Percentiles rank a stretch among this genome's conserved stretches.
Conservation (phyloP, 53 echinoderm and acorn worm genomes). For the Crossaster papposus region DNA sequence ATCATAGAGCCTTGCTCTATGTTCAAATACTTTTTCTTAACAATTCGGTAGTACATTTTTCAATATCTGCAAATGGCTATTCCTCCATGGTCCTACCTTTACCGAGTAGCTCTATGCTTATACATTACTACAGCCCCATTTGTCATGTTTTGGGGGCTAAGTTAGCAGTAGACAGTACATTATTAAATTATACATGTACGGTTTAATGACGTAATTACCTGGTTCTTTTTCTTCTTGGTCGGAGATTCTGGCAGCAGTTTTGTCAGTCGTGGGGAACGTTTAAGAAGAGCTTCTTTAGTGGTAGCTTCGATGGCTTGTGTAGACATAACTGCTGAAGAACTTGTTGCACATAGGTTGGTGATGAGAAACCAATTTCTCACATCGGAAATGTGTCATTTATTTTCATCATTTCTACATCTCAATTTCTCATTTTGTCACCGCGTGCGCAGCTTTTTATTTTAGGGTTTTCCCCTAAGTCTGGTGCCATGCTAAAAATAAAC, state of each 20-base stretch:
- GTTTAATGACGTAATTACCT: too few species aligned
- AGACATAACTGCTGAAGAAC: conserved; percentile 2
- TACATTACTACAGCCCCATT: too few species aligned
- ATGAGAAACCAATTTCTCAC: background rate
- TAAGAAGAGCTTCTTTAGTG: background rate
- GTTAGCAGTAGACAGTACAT: too few species aligned
- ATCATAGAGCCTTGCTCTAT: too few species aligned
- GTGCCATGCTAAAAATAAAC: conserved; percentile 14
- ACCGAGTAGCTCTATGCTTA: too few species aligned
- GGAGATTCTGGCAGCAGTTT: background rate
- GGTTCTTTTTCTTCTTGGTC: background rate
- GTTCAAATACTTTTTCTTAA: too few species aligned
- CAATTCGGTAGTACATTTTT: too few species aligned
- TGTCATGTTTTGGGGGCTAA: too few species aligned
- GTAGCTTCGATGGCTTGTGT: background rate
- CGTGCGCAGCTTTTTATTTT: background rate
- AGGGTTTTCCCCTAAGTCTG: conserved; percentile 28
- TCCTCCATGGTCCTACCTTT: too few species aligned
- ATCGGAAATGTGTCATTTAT: too few species aligned
- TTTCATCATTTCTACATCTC: background rate
- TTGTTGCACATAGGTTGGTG: background rate
- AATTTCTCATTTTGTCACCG: background rate
- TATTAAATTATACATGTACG: too few species aligned
- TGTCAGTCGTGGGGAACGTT: background rate
- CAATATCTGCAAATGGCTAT: too few species aligned